phyloP scores from a whole-genome alignment of 2,113 vertebrate species.

The Gymnorhina tibicen region DNA sequence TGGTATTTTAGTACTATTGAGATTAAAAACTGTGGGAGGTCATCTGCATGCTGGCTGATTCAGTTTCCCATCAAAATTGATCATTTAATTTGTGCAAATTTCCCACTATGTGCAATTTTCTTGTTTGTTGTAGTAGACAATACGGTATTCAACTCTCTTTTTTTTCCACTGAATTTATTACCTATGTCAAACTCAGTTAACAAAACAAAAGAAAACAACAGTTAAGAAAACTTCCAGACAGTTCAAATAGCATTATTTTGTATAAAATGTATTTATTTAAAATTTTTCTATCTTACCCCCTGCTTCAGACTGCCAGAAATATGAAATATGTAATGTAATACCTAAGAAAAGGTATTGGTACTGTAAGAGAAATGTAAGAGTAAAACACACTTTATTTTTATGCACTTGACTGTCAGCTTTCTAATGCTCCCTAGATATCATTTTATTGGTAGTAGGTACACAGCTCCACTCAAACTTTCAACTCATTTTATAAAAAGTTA shows the following conservation, averaged over 20 bases:
- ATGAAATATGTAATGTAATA: not conserved
- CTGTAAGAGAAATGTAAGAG: not conserved
- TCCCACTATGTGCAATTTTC: not conserved
- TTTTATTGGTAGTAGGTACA: not conserved
- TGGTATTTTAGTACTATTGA: not conserved
- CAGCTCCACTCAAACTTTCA: constrained; percentile 26
- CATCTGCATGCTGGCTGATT: not conserved
- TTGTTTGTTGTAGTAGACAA: not conserved
- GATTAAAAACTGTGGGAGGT: not conserved
- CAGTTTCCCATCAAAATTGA: not conserved
- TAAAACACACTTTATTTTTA: not conserved
- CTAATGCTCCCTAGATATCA: constrained; percentile 17
- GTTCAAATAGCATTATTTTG: not conserved
- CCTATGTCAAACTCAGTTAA: not conserved
- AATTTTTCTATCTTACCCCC: not conserved
- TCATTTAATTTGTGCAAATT: constrained; percentile 13
- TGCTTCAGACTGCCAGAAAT: not conserved
- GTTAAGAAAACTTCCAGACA: not conserved
- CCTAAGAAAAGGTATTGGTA: constrained; percentile 2
- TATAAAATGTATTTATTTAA: constrained; percentile 29
- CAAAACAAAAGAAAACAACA: constrained; percentile 10
- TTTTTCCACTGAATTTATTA: not conserved
- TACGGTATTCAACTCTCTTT: not conserved
- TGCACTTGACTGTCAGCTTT: constrained; percentile 3
- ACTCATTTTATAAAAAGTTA: constrained; percentile 72